Evolutionary conservation across 2,797 vertebrate genomes (phyloP), one percentile per base, ranked within the genome.

Genomic region (Alca torda): DNA sequence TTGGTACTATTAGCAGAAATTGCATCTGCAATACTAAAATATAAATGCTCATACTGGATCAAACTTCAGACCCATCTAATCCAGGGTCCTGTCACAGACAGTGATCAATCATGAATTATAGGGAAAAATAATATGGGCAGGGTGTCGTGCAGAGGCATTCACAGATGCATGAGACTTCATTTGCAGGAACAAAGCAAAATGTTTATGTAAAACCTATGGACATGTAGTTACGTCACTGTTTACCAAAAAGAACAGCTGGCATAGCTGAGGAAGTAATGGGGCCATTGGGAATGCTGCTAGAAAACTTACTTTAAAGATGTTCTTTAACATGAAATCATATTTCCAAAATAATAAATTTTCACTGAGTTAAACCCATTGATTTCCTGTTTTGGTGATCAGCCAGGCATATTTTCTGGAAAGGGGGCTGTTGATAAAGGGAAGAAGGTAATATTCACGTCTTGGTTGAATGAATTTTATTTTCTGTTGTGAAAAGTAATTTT

Each of bases 201-300:
- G 39, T 33, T 82, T 89, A 69, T 67, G 41, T 87, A 41, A 87
- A 93, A 70, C 8, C 24, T 68, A 46, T 39, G 83, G 68, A 67
- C 73, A 84, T 26, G 56, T 39, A 87, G 48, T 89, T 95, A 57
- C 76, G 72, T 84, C 87, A 69, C 59, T 89, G 57, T 89, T 89
- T 89, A 85, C 56, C 39, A n/a, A 57, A 86, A 82, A 84, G 46
- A 92, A 73, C 82, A 93, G 94, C 84, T 96, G 94, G 67, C 78
- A 92, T 89, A 89, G 65, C 89, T 90, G 53, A 53, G 60, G 54
- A 82, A 87, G 72, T 92, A 73, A 84, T 33, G 25, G 30, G 56
- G 17, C 89, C 33, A 7, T 89, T 85, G 84, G 84, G 87, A 95
- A 77, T 61, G 54, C 51, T 84, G 33, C 35, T 89, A 73, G 33